Percentiles rank a stretch among this genome's conserved stretches.
These are phyloP conservation scores for Varecia variegata DNA, from an alignment of 2,797 vertebrate genomes.

Conservation along the genomic window DNA sequence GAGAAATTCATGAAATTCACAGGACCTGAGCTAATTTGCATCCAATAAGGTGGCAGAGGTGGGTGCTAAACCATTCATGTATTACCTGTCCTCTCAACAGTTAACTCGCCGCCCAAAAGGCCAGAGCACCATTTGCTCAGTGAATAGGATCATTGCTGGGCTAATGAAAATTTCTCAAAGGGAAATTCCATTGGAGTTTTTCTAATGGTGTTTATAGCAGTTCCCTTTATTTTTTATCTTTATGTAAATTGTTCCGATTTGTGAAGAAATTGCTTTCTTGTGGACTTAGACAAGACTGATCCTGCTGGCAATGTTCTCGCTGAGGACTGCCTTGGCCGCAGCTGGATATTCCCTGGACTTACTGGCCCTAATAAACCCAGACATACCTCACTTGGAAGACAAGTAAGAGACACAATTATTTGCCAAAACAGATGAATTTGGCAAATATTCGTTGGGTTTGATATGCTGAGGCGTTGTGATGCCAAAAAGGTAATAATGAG, in stretches of 20 bases:
- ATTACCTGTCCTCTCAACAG: background rate
- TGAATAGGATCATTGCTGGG: background rate
- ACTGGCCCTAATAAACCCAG: background rate
- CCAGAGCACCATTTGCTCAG: background rate
- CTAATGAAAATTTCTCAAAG: constrained; percentile 9
- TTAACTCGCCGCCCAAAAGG: background rate
- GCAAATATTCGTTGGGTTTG: background rate
- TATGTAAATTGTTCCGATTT: background rate
- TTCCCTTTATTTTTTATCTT: background rate
- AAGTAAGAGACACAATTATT: background rate
- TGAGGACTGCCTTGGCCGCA: background rate
- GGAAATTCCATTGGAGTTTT: background rate
- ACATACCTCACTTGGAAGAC: background rate
- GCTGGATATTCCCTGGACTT: background rate
- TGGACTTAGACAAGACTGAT: background rate
- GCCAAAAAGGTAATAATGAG: background rate
- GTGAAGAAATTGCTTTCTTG: background rate
- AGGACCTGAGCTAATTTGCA: background rate
- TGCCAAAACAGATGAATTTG: constrained; percentile 8
- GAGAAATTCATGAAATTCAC: background rate
- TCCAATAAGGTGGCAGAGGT: background rate
- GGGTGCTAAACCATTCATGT: background rate
- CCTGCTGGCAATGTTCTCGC: background rate
- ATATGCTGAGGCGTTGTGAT: background rate
- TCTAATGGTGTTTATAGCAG: background rate